A percentile compares a stretch with the other conserved stretches of the same genome.
phyloP scores from a whole-genome alignment of 2,113 vertebrate species.

The Fukomys damarensis region DNA sequence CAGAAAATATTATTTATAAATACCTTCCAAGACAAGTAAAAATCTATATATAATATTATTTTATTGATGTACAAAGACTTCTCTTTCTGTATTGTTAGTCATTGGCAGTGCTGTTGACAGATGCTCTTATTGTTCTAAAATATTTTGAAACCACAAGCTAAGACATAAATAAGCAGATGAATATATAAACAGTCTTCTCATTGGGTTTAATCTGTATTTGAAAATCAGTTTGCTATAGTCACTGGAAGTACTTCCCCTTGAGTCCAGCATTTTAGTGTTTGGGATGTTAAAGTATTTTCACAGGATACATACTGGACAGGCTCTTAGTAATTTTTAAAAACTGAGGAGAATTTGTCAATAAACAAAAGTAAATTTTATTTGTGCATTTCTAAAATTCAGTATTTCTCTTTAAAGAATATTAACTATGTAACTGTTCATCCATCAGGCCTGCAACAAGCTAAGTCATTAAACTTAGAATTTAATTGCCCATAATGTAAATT shows the following conservation, averaged over 20 bases:
- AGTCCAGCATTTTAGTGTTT: neutral
- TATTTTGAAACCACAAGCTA: neutral
- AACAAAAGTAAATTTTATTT: neutral
- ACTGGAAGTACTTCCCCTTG: neutral
- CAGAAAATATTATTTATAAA: neutral
- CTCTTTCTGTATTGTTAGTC: neutral
- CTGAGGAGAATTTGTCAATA: neutral
- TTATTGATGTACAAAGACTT: neutral
- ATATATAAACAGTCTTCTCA: neutral
- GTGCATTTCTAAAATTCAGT: neutral
- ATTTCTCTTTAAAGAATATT: slow-evolving; percentile 51
- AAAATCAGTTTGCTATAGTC: neutral
- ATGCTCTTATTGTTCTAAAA: slow-evolving; percentile 17
- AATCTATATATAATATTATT: neutral
- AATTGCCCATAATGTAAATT: slow-evolving; percentile 71
- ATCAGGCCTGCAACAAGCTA: slow-evolving; percentile 61
- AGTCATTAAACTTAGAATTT: slow-evolving; percentile 79
- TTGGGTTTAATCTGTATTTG: neutral
- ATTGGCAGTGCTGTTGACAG: neutral
- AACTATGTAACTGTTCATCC: slow-evolving; percentile 55
- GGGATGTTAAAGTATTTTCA: neutral
- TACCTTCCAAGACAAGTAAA: neutral
- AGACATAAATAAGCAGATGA: neutral
- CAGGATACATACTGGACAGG: neutral
- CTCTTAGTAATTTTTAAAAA: slow-evolving; percentile 35